phyloP scores from a whole-genome alignment of 2,888 invertebrate species.

The Caenorhabditis sulstoni region DNA sequence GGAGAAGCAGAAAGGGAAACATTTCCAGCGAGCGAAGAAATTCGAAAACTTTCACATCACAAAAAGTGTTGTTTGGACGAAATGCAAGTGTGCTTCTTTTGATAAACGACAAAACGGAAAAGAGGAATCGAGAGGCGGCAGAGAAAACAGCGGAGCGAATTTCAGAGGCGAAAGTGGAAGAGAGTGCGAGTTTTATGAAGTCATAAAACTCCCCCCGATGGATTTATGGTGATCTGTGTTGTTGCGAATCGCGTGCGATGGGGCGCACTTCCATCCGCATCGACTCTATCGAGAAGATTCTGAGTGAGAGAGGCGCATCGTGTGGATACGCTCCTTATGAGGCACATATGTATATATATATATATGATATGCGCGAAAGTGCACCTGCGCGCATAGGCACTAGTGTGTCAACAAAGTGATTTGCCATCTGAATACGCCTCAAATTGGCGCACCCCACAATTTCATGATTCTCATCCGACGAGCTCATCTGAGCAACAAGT shows the following conservation, averaged over 20 bases:
- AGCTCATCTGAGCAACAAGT: not conserved
- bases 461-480: not conserved
- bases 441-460: conserved; percentile 21
- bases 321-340: too few relatives aligned
- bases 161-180: conserved; percentile 1
- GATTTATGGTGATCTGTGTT: conserved; percentile 44
- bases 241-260: conserved; percentile 9
- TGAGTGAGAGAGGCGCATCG: too few relatives aligned
- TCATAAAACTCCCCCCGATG: conserved; percentile 5
- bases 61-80: conserved; percentile 23
- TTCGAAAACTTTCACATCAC: conserved; percentile 15
- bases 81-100: conserved; percentile 18
- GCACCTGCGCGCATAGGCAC: conserved; percentile 1
- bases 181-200: conserved; percentile 18
- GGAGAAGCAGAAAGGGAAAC: not conserved
- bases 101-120: conserved; percentile 14
- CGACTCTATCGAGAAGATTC: too few relatives aligned
- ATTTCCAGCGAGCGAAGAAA: not conserved
- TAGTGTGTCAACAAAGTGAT: conserved; percentile 29
- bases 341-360: too few relatives aligned
- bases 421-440: conserved; percentile 17
- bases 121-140: not conserved
- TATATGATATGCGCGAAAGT: too few relatives aligned
- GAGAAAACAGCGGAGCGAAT: not conserved
- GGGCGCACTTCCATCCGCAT: not conserved